Conservation (phyloP, 2,888 invertebrate genomes). For the Tigriopus californicus region DNA sequence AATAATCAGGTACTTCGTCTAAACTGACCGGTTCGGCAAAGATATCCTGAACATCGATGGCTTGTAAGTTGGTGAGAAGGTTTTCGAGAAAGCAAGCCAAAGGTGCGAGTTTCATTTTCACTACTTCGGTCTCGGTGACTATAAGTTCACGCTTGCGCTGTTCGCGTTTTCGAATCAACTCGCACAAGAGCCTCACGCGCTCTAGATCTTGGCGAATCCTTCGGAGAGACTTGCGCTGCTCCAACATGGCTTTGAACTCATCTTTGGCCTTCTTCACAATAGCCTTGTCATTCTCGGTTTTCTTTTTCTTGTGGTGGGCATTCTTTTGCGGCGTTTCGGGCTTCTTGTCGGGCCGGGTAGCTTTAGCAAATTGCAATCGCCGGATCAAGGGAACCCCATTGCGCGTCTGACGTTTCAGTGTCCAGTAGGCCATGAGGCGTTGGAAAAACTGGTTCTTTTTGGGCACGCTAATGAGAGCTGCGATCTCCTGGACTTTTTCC, state of each 20-base stretch:
- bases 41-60: conserved; percentile 4
- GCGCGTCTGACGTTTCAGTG: conserved; percentile 74
- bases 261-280: conserved; percentile 29
- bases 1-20: conserved; percentile 59
- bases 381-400: conserved; percentile 87
- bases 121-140: conserved; percentile 29
- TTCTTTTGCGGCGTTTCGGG: conserved; percentile 15
- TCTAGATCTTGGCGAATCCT: conserved; percentile 83
- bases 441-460: conserved; percentile 67
- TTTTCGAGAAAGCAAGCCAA: neutral
- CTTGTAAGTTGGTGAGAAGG: neutral
- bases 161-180: conserved; percentile 84
- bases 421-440: conserved; percentile 87
- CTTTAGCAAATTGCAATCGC: conserved; percentile 40
- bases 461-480: conserved; percentile 47
- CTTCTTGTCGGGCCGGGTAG: neutral
- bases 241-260: conserved; percentile 37
- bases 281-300: conserved; percentile 1
- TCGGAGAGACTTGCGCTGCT: conserved; percentile 82
- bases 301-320: conserved; percentile 15
- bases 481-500: conserved; percentile 59
- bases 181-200: conserved; percentile 72
- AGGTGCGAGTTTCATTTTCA: conserved; percentile 27
- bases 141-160: conserved; percentile 74
- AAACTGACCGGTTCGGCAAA: conserved; percentile 11